A percentile compares a stretch with the other conserved stretches of the same genome.
Evolutionary conservation across 2,113 vertebrate species (phyloP).

Genomic region (Anoura caudifer): DNA sequence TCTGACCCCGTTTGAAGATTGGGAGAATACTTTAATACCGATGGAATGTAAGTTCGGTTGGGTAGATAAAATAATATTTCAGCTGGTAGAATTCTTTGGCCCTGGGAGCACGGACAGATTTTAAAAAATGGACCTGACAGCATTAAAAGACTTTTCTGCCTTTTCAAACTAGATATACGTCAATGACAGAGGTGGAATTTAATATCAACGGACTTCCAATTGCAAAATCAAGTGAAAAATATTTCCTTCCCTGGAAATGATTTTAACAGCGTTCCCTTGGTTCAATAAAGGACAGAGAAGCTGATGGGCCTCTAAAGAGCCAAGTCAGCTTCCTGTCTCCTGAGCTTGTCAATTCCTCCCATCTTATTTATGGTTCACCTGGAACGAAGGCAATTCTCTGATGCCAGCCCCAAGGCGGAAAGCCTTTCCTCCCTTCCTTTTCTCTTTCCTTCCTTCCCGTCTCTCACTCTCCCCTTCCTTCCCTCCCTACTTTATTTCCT

Average conservation of each 20-base stretch:
- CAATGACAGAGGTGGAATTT: constrained; percentile 46
- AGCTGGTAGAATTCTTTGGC: constrained; percentile 46
- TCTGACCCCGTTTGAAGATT: neutral
- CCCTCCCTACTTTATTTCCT: neutral
- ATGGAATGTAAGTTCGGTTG: constrained; percentile 38
- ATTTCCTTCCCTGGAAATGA: neutral
- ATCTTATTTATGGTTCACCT: neutral
- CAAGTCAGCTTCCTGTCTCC: neutral
- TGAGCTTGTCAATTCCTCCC: neutral
- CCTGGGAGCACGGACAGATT: neutral
- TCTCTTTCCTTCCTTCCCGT: fast-evolving
- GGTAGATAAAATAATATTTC: constrained; percentile 38
- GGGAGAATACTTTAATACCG: neutral
- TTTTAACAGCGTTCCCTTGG: constrained; percentile 17
- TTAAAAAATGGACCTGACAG: neutral
- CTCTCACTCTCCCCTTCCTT: fast-evolving
- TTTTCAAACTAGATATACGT: constrained; percentile 38
- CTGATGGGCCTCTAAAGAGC: neutral
- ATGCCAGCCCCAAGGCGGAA: neutral
- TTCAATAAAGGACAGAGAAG: neutral
- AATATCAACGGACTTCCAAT: constrained; percentile 44
- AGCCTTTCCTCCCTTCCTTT: neutral
- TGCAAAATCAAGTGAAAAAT: neutral
- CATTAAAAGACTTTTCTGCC: constrained; percentile 36
- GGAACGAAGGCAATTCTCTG: neutral